phyloP scores from a whole-genome alignment of 1,140 invertebrate species.

The Meloidogyne floridensis region DNA sequence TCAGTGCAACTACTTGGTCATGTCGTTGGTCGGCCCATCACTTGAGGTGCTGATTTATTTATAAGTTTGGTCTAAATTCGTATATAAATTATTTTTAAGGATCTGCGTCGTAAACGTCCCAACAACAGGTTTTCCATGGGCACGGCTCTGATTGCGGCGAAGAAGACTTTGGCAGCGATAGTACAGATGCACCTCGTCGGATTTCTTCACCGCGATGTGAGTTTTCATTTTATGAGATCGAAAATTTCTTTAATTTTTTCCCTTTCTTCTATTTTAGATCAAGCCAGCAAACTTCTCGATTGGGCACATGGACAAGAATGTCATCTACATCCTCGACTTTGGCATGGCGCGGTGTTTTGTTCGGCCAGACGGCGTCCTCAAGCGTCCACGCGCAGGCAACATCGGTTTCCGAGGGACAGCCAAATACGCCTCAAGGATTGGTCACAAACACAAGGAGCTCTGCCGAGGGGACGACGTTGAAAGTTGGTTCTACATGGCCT shows the following conservation, averaged over 20 bases:
- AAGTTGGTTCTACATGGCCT: constrained; percentile 12
- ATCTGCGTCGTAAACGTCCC: background rate
- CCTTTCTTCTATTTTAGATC: background rate
- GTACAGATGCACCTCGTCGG: background rate
- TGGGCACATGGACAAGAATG: background rate
- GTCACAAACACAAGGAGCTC: constrained; percentile 5
- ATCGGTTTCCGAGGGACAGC: constrained; percentile 14
- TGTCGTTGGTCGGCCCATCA: background rate
- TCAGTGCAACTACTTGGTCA: background rate
- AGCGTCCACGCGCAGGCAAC: background rate
- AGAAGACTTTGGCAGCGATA: background rate
- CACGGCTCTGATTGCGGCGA: background rate
- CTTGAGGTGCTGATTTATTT: background rate
- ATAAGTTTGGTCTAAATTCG: background rate
- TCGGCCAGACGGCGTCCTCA: background rate
- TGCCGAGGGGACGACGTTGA: constrained; percentile 7
- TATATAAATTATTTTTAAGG: background rate
- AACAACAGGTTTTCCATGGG: background rate
- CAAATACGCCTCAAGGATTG: constrained; percentile 10
- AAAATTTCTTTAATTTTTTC: background rate
- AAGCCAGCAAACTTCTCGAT: background rate
- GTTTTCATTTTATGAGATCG: background rate
- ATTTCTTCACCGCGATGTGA: background rate
- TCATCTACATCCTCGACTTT: background rate
- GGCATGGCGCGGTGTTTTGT: background rate